These are phyloP conservation scores for Darevskia mixta DNA, from an alignment of 2,797 vertebrate genomes.

Conservation along the genomic window DNA sequence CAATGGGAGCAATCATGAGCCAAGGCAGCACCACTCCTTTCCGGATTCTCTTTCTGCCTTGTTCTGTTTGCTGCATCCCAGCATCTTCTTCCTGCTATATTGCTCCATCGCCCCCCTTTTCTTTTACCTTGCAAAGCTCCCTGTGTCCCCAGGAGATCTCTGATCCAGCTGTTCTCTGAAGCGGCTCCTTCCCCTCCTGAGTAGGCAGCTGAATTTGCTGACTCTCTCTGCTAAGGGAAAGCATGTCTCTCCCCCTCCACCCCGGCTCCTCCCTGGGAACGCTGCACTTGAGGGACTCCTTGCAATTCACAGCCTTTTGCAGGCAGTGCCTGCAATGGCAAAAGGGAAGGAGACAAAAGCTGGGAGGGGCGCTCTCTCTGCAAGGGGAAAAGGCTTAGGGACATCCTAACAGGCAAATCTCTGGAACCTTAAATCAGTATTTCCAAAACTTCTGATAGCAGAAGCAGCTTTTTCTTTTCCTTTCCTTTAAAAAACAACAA, in stretches of 20 bases:
- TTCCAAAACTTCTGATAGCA: neutral
- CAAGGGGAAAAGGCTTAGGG: neutral
- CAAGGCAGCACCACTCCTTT: neutral
- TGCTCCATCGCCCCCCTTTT: too few relatives aligned
- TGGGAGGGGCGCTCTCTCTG: neutral
- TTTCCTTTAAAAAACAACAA: too few relatives aligned
- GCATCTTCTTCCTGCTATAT: too few relatives aligned
- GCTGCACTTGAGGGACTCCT: slow-evolving; percentile 44
- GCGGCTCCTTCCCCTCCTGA: neutral
- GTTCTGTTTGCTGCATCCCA: neutral
- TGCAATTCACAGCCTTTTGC: slow-evolving; percentile 18
- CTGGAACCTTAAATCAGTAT: neutral
- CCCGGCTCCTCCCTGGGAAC: slow-evolving; percentile 47
- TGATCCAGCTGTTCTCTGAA: neutral
- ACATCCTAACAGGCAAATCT: too few relatives aligned
- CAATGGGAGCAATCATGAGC: neutral
- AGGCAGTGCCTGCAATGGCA: too few relatives aligned
- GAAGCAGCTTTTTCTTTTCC: too few relatives aligned
- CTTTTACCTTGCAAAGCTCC: neutral
- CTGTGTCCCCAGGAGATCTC: neutral
- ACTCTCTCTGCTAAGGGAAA: slow-evolving; percentile 18
- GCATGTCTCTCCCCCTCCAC: slow-evolving; percentile 31
- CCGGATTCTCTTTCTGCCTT: neutral
- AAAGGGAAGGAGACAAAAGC: too few relatives aligned
- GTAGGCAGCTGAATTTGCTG: neutral